phyloP scores from a whole-genome alignment of 2,113 vertebrate genomes.

The Phoxinus phoxinus region DNA sequence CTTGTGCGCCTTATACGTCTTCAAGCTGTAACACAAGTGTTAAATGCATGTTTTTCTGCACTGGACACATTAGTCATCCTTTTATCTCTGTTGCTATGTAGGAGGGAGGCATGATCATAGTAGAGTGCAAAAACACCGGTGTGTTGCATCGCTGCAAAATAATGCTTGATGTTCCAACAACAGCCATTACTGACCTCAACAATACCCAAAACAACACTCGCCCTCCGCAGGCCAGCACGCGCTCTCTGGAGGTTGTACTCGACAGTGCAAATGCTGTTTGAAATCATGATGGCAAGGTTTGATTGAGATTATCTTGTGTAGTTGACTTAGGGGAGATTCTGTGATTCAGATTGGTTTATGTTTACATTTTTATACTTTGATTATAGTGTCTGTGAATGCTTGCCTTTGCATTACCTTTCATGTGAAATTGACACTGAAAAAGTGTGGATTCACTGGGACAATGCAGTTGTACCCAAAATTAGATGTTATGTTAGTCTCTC shows the following conservation, averaged over 20 bases:
- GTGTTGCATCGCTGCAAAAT: conserved; percentile 37
- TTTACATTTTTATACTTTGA: not conserved
- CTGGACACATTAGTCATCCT: conserved; percentile 43
- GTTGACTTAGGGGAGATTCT: not conserved
- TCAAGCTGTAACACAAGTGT: conserved; percentile 24
- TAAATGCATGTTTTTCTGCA: conserved; percentile 29
- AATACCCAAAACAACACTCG: conserved; percentile 28
- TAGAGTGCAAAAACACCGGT: conserved; percentile 38
- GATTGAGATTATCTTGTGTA: not conserved
- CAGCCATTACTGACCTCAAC: conserved; percentile 53
- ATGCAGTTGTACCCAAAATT: not conserved
- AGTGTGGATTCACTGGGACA: not conserved
- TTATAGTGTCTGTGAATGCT: not conserved
- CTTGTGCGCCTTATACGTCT: not conserved
- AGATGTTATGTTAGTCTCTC: not conserved
- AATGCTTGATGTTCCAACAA: conserved; percentile 49
- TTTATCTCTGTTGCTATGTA: conserved; percentile 43
- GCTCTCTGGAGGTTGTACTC: conserved; percentile 42
- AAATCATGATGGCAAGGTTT: not conserved
- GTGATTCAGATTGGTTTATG: not conserved
- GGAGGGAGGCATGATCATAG: conserved; percentile 33
- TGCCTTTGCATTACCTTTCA: not conserved
- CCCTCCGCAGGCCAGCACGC: conserved; percentile 21
- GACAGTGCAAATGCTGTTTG: conserved; percentile 2
- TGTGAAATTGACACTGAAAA: not conserved